Conservation (phyloP, 2,797 vertebrate species). For the Craterocephalus amniculus region DNA sequence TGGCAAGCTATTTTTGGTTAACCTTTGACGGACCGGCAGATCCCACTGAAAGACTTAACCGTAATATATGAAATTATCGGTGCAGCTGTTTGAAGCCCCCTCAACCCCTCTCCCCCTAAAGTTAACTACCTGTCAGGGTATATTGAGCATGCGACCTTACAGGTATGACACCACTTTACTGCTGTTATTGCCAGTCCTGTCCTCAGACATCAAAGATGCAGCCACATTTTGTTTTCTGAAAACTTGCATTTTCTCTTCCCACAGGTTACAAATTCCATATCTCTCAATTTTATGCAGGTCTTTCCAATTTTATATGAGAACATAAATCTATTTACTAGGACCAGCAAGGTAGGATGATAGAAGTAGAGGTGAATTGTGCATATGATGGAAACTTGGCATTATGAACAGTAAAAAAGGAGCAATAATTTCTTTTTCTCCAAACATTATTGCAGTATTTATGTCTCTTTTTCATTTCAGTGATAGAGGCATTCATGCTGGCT, state of each 20-base stretch:
- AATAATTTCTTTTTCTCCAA: constrained; percentile 40
- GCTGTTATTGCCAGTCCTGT: constrained; percentile 24
- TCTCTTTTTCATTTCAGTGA: not conserved
- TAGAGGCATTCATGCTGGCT: not conserved
- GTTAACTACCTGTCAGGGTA: constrained; percentile 42
- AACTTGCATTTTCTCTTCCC: constrained; percentile 29
- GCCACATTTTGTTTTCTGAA: constrained; percentile 34
- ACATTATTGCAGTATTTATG: not conserved
- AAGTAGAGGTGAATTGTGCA: constrained; percentile 23
- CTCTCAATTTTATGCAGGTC: constrained; percentile 51
- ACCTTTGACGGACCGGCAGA: constrained; percentile 60
- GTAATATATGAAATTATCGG: constrained; percentile 56
- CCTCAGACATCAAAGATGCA: constrained; percentile 44
- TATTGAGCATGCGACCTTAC: constrained; percentile 29
- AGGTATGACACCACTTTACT: constrained; percentile 36
- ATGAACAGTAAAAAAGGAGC: constrained; percentile 45
- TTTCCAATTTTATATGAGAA: constrained; percentile 56
- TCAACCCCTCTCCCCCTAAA: constrained; percentile 20
- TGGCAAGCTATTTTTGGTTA: constrained; percentile 69
- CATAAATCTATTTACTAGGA: constrained; percentile 22
- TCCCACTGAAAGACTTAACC: constrained; percentile 42
- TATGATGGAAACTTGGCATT: constrained; percentile 51
- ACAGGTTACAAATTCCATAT: constrained; percentile 30
- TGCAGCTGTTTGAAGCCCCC: constrained; percentile 49
- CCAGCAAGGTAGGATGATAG: constrained; percentile 33